Evolutionary conservation across 2,888 invertebrate genomes (phyloP).

Genomic region (Drosophila siamana): DNA sequence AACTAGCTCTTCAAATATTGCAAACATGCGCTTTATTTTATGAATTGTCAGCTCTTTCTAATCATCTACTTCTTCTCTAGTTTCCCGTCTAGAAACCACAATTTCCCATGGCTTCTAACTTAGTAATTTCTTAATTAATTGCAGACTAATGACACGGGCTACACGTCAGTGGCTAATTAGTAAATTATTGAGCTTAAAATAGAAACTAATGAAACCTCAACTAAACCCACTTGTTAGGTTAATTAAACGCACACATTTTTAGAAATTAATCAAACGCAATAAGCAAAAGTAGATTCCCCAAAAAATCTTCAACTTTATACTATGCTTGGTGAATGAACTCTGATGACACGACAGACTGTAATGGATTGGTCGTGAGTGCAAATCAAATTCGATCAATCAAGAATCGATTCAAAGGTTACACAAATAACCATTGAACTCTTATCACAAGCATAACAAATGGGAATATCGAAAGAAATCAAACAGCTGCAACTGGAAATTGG

Average conservation of each 20-base stretch:
- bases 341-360: background rate
- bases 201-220: background rate
- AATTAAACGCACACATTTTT: background rate
- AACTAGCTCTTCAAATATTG: too few species aligned
- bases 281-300: background rate
- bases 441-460: background rate
- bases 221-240: background rate
- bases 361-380: constrained; percentile 22
- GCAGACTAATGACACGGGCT: background rate
- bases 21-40: too few species aligned
- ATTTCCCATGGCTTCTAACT: too few species aligned
- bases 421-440: constrained; percentile 25
- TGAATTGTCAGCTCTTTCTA: too few species aligned
- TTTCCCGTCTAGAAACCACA: too few species aligned
- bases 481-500: constrained; percentile 39
- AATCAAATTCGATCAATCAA: constrained; percentile 54
- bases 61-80: too few species aligned
- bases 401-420: constrained; percentile 34
- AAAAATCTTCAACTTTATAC: background rate
- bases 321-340: background rate
- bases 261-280: background rate
- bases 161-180: background rate
- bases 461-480: constrained; percentile 24
- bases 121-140: too few species aligned
- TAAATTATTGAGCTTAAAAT: background rate